Evolutionary conservation across 1,140 invertebrate genomes (phyloP), one percentile per base, ranked within the genome.

Genomic region (Temnothorax longispinosus): DNA sequence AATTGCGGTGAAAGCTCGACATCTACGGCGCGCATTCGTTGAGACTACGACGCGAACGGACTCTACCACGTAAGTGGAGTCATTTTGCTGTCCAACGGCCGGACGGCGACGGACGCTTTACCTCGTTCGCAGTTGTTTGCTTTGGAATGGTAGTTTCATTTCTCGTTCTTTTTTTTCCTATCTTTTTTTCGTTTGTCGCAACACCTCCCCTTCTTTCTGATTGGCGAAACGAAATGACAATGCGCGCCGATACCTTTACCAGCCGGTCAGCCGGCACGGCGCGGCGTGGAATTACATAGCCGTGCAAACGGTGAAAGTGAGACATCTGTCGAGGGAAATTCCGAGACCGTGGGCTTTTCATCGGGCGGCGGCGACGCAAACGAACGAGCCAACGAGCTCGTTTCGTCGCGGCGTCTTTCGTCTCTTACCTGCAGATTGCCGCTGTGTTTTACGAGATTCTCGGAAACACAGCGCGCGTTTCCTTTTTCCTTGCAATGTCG

Each of bases 1-100:
- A 95, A 95, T 94, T 94, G 93, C 93, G 93, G 94, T 92, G 94
- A 94, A 95, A 94, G 93, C 93, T 92, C 87, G 85, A 86, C 80
- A 82, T 88, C 89, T 85, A 90, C 80, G 71, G 86, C 87, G 86
- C 87, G 35, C 47, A 87, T 69, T 90, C 62, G 82, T 44, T 74
- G 82, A 41, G 27, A 71, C 50, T 69, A 38, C 67, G 85, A 27
- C 88, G 86, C 75, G 89, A 89, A 87, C 88, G 87, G 86, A 90
- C 81, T 92, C 80, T 87, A 69, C 41, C 21, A 38, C 82, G 54
- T 93, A 93, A 94, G 92, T 93, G 92, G 92, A 91, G 93, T 93
- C 93, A 94, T 95, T 95, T 94, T 93, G 88, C 92, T 94, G 93
- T 93, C 92, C 93, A 89, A 93, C 93, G 89, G 89, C 81, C 85